Evolutionary conservation across 2,888 invertebrate genomes (phyloP).

Genomic region (Pachymerium ferrugineum): DNA sequence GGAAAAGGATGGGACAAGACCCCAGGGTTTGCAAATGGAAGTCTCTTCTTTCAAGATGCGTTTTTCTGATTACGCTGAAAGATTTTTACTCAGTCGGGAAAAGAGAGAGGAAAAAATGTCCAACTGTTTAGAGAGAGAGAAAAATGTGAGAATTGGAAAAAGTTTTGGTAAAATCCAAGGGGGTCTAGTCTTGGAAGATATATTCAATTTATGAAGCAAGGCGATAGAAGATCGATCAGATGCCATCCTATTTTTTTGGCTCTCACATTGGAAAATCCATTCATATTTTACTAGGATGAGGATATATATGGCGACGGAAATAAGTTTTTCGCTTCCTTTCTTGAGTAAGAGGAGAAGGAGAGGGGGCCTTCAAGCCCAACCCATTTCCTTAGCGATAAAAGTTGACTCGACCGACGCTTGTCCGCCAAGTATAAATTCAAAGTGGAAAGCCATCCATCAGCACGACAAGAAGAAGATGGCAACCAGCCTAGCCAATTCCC

Average conservation of each 20-base stretch:
- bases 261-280: conserved; percentile 6
- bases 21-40: conserved; percentile 27
- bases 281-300: conserved; percentile 24
- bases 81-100: background rate
- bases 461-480: conserved; percentile 16
- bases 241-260: background rate
- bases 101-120: no score
- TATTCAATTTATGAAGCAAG: conserved; percentile 25
- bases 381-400: conserved; percentile 22
- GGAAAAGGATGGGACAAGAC: conserved; percentile 20
- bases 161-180: background rate
- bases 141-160: conserved; percentile 1
- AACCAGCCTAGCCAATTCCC: conserved; percentile 9
- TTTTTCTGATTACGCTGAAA: conserved; percentile 15
- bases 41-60: conserved; percentile 24
- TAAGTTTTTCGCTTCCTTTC: conserved; percentile 1
- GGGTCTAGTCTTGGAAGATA: conserved; percentile 9
- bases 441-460: conserved; percentile 22
- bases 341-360: background rate
- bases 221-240: conserved; percentile 22
- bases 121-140: background rate
- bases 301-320: conserved; percentile 2
- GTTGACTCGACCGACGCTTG: conserved; percentile 24
- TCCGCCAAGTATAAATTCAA: conserved; percentile 20
- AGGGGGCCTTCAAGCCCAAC: background rate